These are phyloP conservation scores for Oncorhynchus tshawytscha DNA, from an alignment of 2,113 vertebrate genomes.

Conservation along the genomic window DNA sequence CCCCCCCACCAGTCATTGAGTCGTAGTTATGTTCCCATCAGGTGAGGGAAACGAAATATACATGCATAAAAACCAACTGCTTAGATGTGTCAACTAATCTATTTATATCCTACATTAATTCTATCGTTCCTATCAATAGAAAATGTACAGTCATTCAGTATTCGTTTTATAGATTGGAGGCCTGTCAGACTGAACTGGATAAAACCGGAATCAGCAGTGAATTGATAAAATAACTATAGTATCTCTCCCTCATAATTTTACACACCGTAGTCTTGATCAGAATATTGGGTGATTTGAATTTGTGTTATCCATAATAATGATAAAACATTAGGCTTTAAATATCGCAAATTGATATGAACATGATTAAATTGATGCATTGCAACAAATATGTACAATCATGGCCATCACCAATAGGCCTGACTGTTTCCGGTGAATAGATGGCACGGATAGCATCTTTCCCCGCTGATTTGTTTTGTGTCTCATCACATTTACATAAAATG, in stretches of 20 bases:
- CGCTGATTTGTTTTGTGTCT: constrained; percentile 52
- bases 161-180: neutral
- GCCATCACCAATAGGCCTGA: neutral
- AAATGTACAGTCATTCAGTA: neutral
- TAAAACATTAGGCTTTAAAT: no score
- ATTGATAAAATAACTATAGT: constrained; percentile 65
- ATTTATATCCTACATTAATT: neutral
- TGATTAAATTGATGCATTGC: neutral
- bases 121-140: neutral
- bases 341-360: neutral
- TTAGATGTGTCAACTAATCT: neutral
- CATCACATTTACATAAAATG: constrained; percentile 66
- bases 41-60: neutral
- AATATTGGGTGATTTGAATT: constrained; percentile 2
- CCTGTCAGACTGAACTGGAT: constrained; percentile 43
- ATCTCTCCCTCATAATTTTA: neutral
- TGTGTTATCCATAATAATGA: neutral
- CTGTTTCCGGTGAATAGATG: neutral
- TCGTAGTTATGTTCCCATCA: no score
- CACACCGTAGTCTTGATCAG: neutral
- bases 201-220: constrained; percentile 50
- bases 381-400: neutral
- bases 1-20: no score
- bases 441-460: constrained; percentile 22
- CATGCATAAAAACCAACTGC: neutral